These are phyloP conservation scores for Rallus crepitans DNA, from an alignment of 2,797 vertebrate genomes.

Conservation along the genomic window DNA sequence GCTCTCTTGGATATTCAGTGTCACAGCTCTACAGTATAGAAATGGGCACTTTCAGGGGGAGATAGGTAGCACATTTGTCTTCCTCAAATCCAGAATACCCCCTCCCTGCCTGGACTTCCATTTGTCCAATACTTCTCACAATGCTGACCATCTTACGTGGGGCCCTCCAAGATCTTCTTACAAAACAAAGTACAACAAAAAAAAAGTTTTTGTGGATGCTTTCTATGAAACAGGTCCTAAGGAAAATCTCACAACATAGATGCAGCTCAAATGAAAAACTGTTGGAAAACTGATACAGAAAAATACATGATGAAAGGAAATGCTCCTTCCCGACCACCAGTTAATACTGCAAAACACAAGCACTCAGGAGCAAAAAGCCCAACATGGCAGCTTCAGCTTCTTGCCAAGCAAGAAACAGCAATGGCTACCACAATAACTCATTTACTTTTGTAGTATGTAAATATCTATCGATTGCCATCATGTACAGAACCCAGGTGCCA, in stretches of 20 bases:
- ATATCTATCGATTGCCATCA: slow-evolving; percentile 52
- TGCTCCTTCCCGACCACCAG: neutral
- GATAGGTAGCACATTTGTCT: neutral
- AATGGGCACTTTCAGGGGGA: neutral
- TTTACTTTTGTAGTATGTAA: slow-evolving; percentile 45
- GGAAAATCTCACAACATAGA: neutral
- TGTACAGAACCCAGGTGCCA: slow-evolving; percentile 13
- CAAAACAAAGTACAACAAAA: fast-evolving
- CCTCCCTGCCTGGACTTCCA: neutral
- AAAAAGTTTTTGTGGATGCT: neutral
- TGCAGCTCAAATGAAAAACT: neutral
- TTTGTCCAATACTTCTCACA: neutral
- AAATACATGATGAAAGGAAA: neutral
- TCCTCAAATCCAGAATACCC: neutral
- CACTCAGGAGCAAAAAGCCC: neutral
- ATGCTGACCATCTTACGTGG: neutral
- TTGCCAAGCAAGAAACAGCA: slow-evolving; percentile 28
- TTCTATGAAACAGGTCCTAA: neutral
- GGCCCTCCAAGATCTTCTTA: neutral
- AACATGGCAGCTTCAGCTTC: slow-evolving; percentile 11
- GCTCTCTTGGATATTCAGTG: neutral
- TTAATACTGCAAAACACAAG: neutral
- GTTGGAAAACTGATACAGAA: neutral
- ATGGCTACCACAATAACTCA: slow-evolving; percentile 17
- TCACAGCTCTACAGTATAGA: neutral